These are phyloP conservation scores for Phalacrocorax pelagicus DNA, from an alignment of 2,113 vertebrate genomes.

Conservation along the genomic window DNA sequence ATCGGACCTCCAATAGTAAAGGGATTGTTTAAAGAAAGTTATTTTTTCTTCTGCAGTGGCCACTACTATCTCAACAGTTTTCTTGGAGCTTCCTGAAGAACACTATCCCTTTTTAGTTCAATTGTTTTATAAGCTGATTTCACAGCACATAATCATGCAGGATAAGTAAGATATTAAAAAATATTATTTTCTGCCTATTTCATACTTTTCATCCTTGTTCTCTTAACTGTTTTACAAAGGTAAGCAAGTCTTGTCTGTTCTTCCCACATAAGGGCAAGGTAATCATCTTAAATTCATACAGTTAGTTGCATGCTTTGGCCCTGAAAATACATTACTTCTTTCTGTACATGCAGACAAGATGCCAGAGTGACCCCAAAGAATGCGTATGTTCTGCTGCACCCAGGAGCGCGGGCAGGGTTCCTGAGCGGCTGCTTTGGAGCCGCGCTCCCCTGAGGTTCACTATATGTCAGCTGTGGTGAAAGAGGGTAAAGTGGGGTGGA, in stretches of 20 bases:
- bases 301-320: background rate
- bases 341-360: background rate
- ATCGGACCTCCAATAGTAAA: background rate
- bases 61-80: background rate
- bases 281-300: background rate
- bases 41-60: background rate
- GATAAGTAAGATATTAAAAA: too few species aligned
- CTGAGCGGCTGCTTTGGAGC: background rate
- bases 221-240: background rate
- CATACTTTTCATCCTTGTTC: background rate
- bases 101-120: background rate
- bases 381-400: rapidly evolving
- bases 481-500: background rate
- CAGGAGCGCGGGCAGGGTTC: too few species aligned
- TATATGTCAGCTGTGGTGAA: too few species aligned
- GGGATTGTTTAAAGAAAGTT: background rate
- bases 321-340: background rate
- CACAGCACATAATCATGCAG: background rate
- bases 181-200: background rate
- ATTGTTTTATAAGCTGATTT: background rate
- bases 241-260: background rate
- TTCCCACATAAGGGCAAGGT: background rate
- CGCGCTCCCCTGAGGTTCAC: background rate
- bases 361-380: too few species aligned
- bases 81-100: background rate